These are phyloP conservation scores for Parnassius mnemosyne DNA, from an alignment of 2,888 invertebrate genomes.

Conservation along the genomic window DNA sequence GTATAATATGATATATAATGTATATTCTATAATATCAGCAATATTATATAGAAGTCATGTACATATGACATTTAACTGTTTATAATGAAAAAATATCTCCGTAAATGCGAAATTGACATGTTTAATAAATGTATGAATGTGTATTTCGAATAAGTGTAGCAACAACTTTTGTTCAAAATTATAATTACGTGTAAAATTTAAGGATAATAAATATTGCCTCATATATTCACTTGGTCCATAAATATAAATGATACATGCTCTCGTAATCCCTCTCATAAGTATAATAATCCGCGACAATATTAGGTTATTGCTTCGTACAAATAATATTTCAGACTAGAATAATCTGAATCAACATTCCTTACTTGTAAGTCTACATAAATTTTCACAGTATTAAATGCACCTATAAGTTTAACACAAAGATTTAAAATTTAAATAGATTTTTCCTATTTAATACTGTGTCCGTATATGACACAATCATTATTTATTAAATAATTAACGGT, in stretches of 20 bases:
- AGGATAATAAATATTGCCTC: background rate
- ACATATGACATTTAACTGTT: no score
- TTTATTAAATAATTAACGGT: slow-evolving; percentile 19
- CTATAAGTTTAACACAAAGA: background rate
- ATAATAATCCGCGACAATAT: background rate
- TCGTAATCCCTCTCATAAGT: background rate
- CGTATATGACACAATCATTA: slow-evolving; percentile 21
- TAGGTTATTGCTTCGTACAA: background rate
- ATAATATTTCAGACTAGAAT: slow-evolving; percentile 4
- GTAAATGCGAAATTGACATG: no score
- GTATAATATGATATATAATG: no score
- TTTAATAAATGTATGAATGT: no score
- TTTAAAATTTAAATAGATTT: slow-evolving; percentile 3
- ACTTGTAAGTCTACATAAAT: slow-evolving; percentile 9
- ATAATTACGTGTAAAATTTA: no score
- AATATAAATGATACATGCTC: background rate
- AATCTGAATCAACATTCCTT: slow-evolving; percentile 7
- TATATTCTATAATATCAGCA: no score
- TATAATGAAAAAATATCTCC: no score
- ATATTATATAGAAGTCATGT: no score
- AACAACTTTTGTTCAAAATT: no score
- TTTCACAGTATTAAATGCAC: slow-evolving; percentile 19
- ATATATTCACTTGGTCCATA: slow-evolving; percentile 17
- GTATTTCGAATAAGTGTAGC: no score
- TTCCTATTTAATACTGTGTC: slow-evolving; percentile 15